Conservation (phyloP, 2,797 vertebrate species). For the Siniperca undulata region DNA sequence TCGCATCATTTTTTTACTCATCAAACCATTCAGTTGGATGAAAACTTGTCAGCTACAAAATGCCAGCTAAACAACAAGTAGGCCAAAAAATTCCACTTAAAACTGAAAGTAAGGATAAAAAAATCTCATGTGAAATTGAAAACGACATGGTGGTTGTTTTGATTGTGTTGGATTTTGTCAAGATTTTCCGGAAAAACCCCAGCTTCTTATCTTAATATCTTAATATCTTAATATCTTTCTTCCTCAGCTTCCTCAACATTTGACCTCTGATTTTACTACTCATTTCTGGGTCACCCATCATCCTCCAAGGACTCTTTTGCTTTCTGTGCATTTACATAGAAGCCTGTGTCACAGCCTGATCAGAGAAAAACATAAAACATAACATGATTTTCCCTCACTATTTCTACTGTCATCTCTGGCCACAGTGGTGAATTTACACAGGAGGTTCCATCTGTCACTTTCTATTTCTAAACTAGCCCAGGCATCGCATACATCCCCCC, state of each 20-base stretch:
- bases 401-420: constrained; percentile 38
- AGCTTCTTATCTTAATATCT: background rate
- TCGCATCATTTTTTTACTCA: background rate
- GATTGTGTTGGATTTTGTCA: background rate
- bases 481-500: constrained; percentile 37
- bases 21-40: background rate
- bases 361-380: background rate
- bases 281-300: background rate
- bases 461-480: constrained; percentile 59
- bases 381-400: background rate
- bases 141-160: background rate
- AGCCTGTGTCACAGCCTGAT: background rate
- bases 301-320: background rate
- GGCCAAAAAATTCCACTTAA: background rate
- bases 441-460: constrained; percentile 69
- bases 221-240: background rate
- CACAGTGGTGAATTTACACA: constrained; percentile 43
- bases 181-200: background rate
- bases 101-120: background rate
- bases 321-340: background rate
- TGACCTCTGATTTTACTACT: background rate
- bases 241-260: background rate
- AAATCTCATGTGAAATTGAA: constrained; percentile 1
- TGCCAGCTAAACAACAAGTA: background rate
- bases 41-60: background rate